Evolutionary conservation across 2,888 invertebrate genomes (phyloP), one percentile per base, ranked within the genome.

Genomic region (Acleris laterana): DNA sequence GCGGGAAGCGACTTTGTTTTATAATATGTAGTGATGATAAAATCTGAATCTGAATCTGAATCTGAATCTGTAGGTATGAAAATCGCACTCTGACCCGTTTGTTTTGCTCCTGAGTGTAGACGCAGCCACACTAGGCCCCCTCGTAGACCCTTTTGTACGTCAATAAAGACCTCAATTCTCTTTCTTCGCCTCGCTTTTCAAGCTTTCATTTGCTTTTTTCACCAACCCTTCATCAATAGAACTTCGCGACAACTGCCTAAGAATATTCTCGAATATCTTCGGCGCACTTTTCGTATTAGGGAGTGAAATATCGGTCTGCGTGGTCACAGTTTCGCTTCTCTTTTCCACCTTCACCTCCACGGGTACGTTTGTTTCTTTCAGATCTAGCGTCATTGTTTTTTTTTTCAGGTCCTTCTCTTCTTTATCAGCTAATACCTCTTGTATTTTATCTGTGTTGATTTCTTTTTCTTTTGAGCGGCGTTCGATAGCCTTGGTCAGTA

Each of bases 261-360:
- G 76, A 72, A 93, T 92, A 38, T 85, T 91, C 72, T 93, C 93
- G 70, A 93, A 93, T 0, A 93, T 93, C 70, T 77, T 85, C n/a
- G 93, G 93, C 74, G 93, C 93, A 70, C 90, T 91, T 74, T 86
- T 88, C 0, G 93, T 93, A 62, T 93, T 93, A 1, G 93, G 93
- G 44, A 92, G 69, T 3, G 93, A 93, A 55, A 93, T 93, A 70
- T 93, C 93, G 1, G 93, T 93, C 70, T 93, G 93, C 0, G 92
- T 92, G 0, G 86, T 88, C 0, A 82, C 89, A 0, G 85, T 86
- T 68, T 89, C 89, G 68, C 81, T 74, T 79, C 68, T 85, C 78
- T 81, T 88, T 73, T 83, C 84, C 49, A 81, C 81, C 56, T 78
- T 74, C 0, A 80, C 82, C 19, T 82, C 78, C 1, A 80, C 68